Conservation (phyloP, 2,888 invertebrate genomes). For the Lingula anatina region DNA sequence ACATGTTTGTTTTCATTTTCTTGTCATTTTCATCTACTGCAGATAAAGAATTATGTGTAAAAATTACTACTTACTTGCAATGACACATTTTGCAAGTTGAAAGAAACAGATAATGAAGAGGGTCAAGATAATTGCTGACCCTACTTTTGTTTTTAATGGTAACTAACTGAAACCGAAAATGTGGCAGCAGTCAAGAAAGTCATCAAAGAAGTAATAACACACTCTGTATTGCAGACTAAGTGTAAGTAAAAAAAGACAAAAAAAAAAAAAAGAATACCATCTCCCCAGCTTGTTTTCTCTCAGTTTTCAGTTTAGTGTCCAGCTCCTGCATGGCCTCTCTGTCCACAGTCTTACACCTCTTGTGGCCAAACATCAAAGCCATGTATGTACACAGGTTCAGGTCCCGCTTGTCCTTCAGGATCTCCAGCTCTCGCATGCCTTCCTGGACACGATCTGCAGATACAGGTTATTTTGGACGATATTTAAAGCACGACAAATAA, state of each 20-base stretch:
- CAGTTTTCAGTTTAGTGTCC: slow-evolving; percentile 73
- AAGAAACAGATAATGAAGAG: neutral
- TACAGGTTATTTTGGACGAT: no score
- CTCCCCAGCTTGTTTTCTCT: slow-evolving; percentile 65
- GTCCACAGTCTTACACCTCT: slow-evolving; percentile 60
- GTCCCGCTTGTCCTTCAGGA: slow-evolving; percentile 65
- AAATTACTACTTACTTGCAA: no score
- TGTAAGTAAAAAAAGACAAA: neutral
- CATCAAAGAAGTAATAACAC: neutral
- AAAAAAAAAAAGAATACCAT: slow-evolving; percentile 26
- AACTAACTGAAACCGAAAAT: neutral
- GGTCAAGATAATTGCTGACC: neutral
- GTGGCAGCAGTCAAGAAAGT: no score
- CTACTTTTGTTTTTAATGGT: neutral
- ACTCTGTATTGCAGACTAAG: neutral
- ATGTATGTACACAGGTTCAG: slow-evolving; percentile 69
- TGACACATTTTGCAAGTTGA: neutral
- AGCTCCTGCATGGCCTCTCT: slow-evolving; percentile 67
- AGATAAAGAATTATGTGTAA: no score
- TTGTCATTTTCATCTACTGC: neutral
- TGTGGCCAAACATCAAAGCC: slow-evolving; percentile 72
- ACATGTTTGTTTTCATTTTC: neutral
- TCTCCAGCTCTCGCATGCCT: slow-evolving; percentile 71
- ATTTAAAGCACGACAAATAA: no score
- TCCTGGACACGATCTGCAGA: slow-evolving; percentile 64